A percentile compares a stretch with the other conserved stretches of the same genome.
Evolutionary conservation across 1,140 invertebrate species (phyloP).

Genomic region (Drosophila tropicalis): DNA sequence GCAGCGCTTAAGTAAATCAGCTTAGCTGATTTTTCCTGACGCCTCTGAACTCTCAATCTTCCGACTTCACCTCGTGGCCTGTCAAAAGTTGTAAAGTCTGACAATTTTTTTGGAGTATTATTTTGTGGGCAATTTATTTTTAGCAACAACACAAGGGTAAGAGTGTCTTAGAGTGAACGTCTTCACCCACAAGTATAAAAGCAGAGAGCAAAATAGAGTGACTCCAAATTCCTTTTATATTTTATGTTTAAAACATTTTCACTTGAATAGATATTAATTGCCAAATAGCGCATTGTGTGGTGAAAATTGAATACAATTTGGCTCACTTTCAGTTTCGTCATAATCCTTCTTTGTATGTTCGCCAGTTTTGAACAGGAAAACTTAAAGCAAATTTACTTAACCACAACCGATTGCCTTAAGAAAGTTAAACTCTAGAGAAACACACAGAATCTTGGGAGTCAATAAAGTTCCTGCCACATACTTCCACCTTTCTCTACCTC

Average conservation of each 20-base stretch:
- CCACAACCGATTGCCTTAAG: background rate
- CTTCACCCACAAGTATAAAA: no score
- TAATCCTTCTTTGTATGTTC: no score
- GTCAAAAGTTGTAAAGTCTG: constrained; percentile 19
- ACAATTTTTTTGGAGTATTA: constrained; percentile 17
- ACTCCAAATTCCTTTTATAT: no score
- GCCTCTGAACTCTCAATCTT: constrained; percentile 4
- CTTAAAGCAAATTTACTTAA: constrained; percentile 1
- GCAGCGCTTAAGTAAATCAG: constrained; percentile 24
- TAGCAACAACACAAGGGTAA: background rate
- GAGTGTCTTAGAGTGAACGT: background rate
- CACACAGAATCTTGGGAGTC: background rate
- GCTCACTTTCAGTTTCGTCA: background rate
- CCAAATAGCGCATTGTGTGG: background rate
- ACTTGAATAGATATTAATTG: background rate
- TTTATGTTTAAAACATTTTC: background rate
- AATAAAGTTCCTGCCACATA: constrained; percentile 6
- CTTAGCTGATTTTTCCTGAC: constrained; percentile 12
- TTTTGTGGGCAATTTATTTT: constrained; percentile 9
- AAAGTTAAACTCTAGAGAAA: background rate
- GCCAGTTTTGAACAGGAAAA: background rate
- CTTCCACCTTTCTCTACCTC: background rate
- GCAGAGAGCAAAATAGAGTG: no score
- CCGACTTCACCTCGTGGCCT: constrained; percentile 1
- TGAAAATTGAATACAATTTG: no score